Evolutionary conservation across 1,140 invertebrate genomes (phyloP), one percentile per base, ranked within the genome.

Genomic region (Dolichoris vasculosae): DNA sequence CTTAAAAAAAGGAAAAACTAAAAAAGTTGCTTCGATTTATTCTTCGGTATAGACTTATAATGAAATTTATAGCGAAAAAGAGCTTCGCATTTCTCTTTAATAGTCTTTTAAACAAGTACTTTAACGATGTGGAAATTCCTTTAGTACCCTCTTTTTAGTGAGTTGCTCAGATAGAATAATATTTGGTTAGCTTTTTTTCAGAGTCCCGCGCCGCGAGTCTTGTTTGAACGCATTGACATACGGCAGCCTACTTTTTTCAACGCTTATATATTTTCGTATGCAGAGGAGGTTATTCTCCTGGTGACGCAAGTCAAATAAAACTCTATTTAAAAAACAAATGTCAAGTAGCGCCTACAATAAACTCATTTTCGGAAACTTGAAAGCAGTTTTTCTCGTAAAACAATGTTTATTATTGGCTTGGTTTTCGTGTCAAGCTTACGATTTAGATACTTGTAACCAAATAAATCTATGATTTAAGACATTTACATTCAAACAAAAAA

Each of bases 231-330:
- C 84, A 75, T 77, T 77, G 85, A 82, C 85, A 85, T 83, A 67
- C 76, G 82, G 78, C 86, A 84, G 86, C 86, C 86, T 88, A 87
- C 82, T 87, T 87, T 82, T 79, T 79, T 51, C 82, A 32, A 40
- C 81, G 64, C 81, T 84, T 11, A 55, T 84, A 51, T 86, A 82
- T 86, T 77, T 86, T 86, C 30, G 79, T 82, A 78, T 82, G 30
- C 35, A 43, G 59, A 63, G 71, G 32, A 75, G 73, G 23, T 64
- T 69, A 32, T 69, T 46, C 35, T 76, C 46, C 38, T n/a, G 43
- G n/a, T 86, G 81, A 83, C 85, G 85, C 81, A 86, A 86, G 81
- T 83, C 85, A 86, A 86, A 86, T 83, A 83, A 79, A 80, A 83
- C 20, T 79, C 81, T 82, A 79, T 86, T 86, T 86, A 67, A 86